phyloP scores from a whole-genome alignment of 1,140 invertebrate species.

The Bombus sylvicola region DNA sequence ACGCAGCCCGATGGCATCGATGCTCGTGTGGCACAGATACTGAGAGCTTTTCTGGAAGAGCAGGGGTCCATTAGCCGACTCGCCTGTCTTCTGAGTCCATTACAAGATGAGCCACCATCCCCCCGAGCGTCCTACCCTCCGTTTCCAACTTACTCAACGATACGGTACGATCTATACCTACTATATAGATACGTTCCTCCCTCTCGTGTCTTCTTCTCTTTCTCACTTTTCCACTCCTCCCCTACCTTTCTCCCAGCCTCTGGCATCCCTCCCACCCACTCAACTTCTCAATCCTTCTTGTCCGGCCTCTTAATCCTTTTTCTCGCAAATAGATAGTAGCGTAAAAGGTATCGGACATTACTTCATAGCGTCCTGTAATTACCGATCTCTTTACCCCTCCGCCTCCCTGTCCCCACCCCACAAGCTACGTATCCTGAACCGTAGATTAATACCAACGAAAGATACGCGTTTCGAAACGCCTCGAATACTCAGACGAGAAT shows the following conservation, averaged over 20 bases:
- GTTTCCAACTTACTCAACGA: conserved; percentile 66
- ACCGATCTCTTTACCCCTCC: neutral
- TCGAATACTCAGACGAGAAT: neutral
- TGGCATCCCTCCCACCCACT: neutral
- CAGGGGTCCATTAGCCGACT: conserved; percentile 82
- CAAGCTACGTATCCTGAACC: too few species aligned
- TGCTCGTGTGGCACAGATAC: conserved; percentile 78
- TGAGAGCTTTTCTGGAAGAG: conserved; percentile 81
- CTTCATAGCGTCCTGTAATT: conserved; percentile 27
- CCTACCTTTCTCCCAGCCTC: neutral
- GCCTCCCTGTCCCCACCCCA: too few species aligned
- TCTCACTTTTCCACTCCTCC: neutral
- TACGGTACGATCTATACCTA: conserved; percentile 67
- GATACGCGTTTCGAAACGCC: neutral
- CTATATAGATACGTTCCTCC: conserved; percentile 49
- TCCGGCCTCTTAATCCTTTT: conserved; percentile 51
- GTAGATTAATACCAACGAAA: neutral
- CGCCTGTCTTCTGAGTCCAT: conserved; percentile 83
- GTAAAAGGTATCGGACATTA: conserved; percentile 29
- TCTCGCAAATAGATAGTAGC: conserved; percentile 28
- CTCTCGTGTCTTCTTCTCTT: conserved; percentile 27
- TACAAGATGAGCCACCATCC: conserved; percentile 82
- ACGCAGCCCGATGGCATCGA: conserved; percentile 77
- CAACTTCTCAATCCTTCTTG: conserved; percentile 37
- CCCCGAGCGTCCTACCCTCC: conserved; percentile 62